Conservation (phyloP, 2,888 invertebrate species). For the Oxystoma pomonae region DNA sequence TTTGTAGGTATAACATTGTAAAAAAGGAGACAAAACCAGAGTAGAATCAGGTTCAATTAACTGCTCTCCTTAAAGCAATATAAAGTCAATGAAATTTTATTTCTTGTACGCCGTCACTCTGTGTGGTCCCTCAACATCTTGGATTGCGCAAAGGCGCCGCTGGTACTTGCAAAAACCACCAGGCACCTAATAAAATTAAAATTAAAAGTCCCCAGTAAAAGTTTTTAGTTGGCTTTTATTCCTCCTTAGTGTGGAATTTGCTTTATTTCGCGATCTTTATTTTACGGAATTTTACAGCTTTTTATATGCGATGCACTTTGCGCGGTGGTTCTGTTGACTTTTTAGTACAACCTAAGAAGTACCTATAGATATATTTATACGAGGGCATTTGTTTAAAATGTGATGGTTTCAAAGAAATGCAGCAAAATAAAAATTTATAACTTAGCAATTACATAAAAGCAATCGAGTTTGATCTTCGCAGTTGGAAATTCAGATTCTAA, state of each 20-base stretch:
- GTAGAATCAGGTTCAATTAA: not conserved
- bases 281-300: not conserved
- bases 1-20: too few species aligned
- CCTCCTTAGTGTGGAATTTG: not conserved
- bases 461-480: too few species aligned
- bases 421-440: too few species aligned
- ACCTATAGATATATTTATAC: too few species aligned
- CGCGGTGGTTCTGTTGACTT: too few species aligned
- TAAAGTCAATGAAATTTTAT: not conserved
- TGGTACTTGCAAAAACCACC: not conserved
- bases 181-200: not conserved
- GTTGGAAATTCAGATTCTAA: too few species aligned
- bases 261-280: not conserved
- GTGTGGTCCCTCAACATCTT: not conserved
- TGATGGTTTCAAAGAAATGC: too few species aligned
- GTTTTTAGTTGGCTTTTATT: not conserved
- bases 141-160: not conserved
- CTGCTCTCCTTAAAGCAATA: not conserved
- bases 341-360: too few species aligned
- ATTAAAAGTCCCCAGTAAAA: not conserved
- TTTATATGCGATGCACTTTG: not conserved
- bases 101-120: not conserved
- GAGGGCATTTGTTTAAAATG: too few species aligned
- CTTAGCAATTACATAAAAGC: too few species aligned
- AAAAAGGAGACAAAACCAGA: not conserved